Evolutionary conservation across 2,888 invertebrate genomes (phyloP), one percentile per base, ranked within the genome.

Genomic region (Conomelus anceps): DNA sequence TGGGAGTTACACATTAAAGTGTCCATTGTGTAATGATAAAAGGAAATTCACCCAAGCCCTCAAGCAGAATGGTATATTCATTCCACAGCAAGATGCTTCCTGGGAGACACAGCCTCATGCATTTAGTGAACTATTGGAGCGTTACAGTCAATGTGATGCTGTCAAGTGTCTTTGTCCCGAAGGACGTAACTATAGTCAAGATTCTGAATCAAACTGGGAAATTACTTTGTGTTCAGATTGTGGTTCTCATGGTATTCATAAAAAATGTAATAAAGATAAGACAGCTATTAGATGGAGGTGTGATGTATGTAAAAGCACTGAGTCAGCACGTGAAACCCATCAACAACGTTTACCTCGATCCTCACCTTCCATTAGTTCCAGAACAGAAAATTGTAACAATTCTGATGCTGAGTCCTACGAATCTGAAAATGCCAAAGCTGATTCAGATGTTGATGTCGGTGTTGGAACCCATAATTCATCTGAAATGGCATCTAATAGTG

Each of bases 81-180:
- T 98, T 85, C 98, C 98, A 0, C 96, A 97, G 92, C 95, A 96
- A 91, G 98, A 98, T 93, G 98, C 98, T 0, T 95, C 96, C 0
- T 98, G 98, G 98, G 98, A 98, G 92, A 92, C 95, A 17, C 96
- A 95, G 90, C 96, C 96, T 0, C 95, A 96, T 92, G 97, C 97
- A 0, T 98, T 95, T 93, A 94, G 95, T 0, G 97, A 97, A 90
- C 94, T 97, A 84, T 93, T 96, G 22, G 95, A 96, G 90, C 93
- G 96, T 0, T 95, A 95, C 1, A 92, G 94, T 7, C 91, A 92
- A 0, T 98, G 98, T 92, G 94, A 95, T 85, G 95, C 95, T 0
- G 84, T 90, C 0, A 91, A 90, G 0, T 98, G 98, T 92, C 63
- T 92, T 0, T 96, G 96, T 92, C 94, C 94, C 0, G 92, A 94